These are phyloP conservation scores for Cheumatopsyche charites DNA, from an alignment of 1,140 invertebrate genomes.

Conservation along the genomic window DNA sequence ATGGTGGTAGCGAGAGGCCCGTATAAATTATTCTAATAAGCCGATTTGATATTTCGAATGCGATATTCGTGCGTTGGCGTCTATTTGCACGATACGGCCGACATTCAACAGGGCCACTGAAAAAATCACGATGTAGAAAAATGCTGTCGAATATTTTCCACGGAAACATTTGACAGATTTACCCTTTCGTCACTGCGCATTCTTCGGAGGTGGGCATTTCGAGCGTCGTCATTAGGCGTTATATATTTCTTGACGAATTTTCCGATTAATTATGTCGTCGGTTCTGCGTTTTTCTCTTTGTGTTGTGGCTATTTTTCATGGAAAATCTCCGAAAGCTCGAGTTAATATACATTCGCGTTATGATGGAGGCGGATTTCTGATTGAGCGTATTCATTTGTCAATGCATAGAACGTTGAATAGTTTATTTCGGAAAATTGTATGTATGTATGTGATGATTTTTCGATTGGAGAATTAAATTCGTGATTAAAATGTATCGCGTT, in stretches of 20 bases:
- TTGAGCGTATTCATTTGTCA: conserved; percentile 26
- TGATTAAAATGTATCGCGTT: no score
- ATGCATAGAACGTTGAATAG: no score
- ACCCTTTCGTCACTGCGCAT: background rate
- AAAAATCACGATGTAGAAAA: background rate
- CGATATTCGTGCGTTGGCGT: background rate
- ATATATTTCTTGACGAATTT: background rate
- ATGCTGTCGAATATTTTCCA: background rate
- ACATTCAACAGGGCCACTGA: no score
- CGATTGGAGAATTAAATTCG: background rate
- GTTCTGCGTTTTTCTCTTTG: background rate
- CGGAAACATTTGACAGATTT: conserved; percentile 17
- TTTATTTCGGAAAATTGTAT: no score
- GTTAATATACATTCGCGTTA: background rate
- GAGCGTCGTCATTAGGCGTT: background rate
- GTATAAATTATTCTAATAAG: no score
- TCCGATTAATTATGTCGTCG: background rate
- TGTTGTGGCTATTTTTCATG: no score
- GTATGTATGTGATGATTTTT: no score
- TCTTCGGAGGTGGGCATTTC: background rate
- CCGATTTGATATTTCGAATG: no score
- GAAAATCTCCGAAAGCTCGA: no score
- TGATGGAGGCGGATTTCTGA: background rate
- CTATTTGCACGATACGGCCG: background rate
- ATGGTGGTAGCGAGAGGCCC: no score